Evolutionary conservation across 2,113 vertebrate genomes (phyloP).

Genomic region (Sinocyclocheilus grahami): DNA sequence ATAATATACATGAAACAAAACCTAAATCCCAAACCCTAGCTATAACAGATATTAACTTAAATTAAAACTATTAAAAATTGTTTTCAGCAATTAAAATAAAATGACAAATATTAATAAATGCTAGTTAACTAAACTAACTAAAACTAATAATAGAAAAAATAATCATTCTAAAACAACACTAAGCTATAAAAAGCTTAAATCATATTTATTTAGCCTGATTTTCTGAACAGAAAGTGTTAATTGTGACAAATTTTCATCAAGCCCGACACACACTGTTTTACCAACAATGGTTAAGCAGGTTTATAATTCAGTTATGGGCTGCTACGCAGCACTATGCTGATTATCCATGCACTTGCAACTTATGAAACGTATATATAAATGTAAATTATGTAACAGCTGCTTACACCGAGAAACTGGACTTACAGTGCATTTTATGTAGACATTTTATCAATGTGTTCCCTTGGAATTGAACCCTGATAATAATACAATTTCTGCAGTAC

Average conservation of each 20-base stretch:
- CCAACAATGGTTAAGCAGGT: not conserved
- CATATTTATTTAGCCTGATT: not conserved
- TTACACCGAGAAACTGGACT: not conserved
- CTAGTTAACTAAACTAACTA: too few species aligned
- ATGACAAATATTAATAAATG: not conserved
- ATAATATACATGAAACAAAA: not conserved
- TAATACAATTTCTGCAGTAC: conserved; percentile 67
- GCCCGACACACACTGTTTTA: not conserved
- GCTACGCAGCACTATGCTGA: not conserved
- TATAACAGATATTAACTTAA: not conserved
- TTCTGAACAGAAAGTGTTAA: not conserved
- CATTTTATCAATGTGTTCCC: not conserved
- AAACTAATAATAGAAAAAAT: too few species aligned
- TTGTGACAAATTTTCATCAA: not conserved
- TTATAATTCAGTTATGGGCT: not conserved
- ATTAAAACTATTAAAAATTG: not conserved
- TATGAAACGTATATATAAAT: not conserved
- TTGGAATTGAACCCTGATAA: not conserved
- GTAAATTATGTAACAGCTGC: not conserved
- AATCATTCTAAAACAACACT: not conserved
- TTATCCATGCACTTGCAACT: not conserved
- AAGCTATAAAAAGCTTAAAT: not conserved
- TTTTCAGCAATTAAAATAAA: not conserved
- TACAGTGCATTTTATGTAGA: not conserved
- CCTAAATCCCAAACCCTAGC: not conserved